Percentiles rank a stretch among this genome's conserved stretches.
Conservation (phyloP, 1,140 invertebrate species). For the Drepana arcuata region DNA sequence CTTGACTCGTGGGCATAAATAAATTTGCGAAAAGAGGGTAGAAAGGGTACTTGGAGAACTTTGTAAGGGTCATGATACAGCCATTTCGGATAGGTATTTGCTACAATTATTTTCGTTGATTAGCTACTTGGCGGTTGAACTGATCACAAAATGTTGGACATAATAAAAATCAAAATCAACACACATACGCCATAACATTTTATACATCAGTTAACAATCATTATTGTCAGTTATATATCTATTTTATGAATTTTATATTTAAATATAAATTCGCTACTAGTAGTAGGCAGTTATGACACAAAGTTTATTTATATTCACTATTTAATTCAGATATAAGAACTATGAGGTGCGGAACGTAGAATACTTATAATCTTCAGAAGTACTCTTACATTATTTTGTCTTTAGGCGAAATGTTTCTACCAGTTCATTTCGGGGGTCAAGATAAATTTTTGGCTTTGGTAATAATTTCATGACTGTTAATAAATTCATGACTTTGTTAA, state of each 20-base stretch:
- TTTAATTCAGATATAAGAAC: slow-evolving; percentile 34
- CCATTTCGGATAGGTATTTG: no score
- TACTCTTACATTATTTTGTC: slow-evolving; percentile 8
- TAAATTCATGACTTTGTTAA: no score
- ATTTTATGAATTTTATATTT: slow-evolving; percentile 68
- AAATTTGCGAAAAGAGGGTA: no score
- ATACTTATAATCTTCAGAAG: slow-evolving; percentile 7
- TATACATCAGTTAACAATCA: slow-evolving; percentile 72
- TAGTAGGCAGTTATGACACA: slow-evolving; percentile 68
- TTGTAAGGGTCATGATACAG: no score
- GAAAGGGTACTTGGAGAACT: no score
- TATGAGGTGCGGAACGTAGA: slow-evolving; percentile 25
- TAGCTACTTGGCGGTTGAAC: slow-evolving; percentile 55
- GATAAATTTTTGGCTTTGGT: no score
- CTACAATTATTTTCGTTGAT: no score
- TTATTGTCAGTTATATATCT: slow-evolving; percentile 72
- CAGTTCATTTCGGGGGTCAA: slow-evolving; percentile 34
- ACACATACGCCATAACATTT: slow-evolving; percentile 62
- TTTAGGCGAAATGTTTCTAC: slow-evolving; percentile 18
- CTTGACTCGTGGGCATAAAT: no score
- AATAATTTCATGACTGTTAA: no score
- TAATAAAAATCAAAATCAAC: slow-evolving; percentile 48
- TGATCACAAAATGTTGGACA: slow-evolving; percentile 39
- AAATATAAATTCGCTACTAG: slow-evolving; percentile 69
- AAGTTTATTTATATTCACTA: slow-evolving; percentile 50